Conservation (phyloP, 2,888 invertebrate species). For the Tubulanus polymorphus region DNA sequence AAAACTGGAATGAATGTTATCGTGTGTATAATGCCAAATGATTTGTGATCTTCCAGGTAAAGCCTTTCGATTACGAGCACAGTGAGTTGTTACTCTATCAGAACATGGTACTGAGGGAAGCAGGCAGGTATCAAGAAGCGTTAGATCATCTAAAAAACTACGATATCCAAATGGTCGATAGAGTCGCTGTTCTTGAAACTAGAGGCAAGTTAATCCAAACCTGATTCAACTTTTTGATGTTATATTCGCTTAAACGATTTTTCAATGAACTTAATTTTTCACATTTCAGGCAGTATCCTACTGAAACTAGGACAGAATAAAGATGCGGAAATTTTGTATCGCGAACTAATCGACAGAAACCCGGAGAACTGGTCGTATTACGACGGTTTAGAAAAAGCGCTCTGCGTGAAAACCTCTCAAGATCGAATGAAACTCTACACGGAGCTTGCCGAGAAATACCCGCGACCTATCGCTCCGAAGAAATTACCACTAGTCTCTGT, state of each 20-base stretch:
- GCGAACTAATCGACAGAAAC: slow-evolving; percentile 80
- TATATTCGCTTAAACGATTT: neutral
- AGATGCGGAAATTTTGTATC: slow-evolving; percentile 78
- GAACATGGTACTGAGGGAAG: slow-evolving; percentile 91
- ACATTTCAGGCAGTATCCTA: slow-evolving; percentile 53
- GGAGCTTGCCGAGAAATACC: slow-evolving; percentile 72
- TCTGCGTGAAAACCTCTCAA: neutral
- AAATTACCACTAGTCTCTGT: slow-evolving; percentile 85
- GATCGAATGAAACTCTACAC: slow-evolving; percentile 78
- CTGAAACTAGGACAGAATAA: slow-evolving; percentile 57
- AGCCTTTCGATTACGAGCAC: slow-evolving; percentile 80
- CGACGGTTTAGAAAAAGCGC: slow-evolving; percentile 72
- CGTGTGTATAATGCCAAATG: neutral
- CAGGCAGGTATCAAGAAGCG: slow-evolving; percentile 79
- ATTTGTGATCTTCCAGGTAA: slow-evolving; percentile 34
- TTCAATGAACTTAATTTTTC: neutral
- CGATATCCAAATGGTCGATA: slow-evolving; percentile 88
- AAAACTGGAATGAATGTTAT: too few species aligned
- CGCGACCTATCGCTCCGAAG: slow-evolving; percentile 82
- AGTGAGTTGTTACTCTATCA: slow-evolving; percentile 96
- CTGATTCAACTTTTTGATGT: neutral
- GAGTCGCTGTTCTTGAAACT: slow-evolving; percentile 85
- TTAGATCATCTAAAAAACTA: slow-evolving; percentile 82
- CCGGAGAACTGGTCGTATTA: slow-evolving; percentile 96
- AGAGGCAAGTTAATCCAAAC: slow-evolving; percentile 63